phyloP scores from a whole-genome alignment of 2,113 vertebrate species.

The Leptobrachium leishanense region DNA sequence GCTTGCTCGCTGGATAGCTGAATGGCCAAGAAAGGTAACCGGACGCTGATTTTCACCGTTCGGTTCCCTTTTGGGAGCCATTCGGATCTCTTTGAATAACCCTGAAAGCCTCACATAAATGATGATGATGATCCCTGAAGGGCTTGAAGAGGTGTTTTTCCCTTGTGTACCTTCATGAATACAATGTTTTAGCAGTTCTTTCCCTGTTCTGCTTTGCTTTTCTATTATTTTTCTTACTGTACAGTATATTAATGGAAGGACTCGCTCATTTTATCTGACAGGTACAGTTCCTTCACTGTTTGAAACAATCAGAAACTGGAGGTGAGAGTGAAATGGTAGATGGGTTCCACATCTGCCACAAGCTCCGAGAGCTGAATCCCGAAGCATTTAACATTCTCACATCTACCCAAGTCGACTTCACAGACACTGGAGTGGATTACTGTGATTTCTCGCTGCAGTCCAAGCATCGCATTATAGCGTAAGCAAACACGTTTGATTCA shows the following conservation, averaged over 20 bases:
- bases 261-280: slow-evolving; percentile 54
- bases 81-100: too few relatives aligned
- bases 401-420: slow-evolving; percentile 80
- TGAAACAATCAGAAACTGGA: slow-evolving; percentile 79
- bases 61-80: too few relatives aligned
- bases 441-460: slow-evolving; percentile 89
- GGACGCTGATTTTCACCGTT: too few relatives aligned
- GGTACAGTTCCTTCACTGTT: slow-evolving; percentile 93
- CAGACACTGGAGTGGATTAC: slow-evolving; percentile 85
- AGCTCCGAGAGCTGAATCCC: slow-evolving; percentile 77
- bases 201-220: too few relatives aligned
- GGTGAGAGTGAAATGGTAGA: slow-evolving; percentile 88
- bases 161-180: too few relatives aligned
- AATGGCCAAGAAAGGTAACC: too few relatives aligned
- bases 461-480: slow-evolving; percentile 91
- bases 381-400: slow-evolving; percentile 78
- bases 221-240: too few relatives aligned
- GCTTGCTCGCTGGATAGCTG: too few relatives aligned
- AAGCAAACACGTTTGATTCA: slow-evolving; percentile 63
- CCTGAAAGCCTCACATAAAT: too few relatives aligned
- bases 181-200: too few relatives aligned
- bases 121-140: too few relatives aligned
- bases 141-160: too few relatives aligned
- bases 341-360: slow-evolving; percentile 79
- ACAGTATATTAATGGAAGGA: background rate